Evolutionary conservation across 2,888 invertebrate species (phyloP).

Genomic region (Acrobasis consociella): DNA sequence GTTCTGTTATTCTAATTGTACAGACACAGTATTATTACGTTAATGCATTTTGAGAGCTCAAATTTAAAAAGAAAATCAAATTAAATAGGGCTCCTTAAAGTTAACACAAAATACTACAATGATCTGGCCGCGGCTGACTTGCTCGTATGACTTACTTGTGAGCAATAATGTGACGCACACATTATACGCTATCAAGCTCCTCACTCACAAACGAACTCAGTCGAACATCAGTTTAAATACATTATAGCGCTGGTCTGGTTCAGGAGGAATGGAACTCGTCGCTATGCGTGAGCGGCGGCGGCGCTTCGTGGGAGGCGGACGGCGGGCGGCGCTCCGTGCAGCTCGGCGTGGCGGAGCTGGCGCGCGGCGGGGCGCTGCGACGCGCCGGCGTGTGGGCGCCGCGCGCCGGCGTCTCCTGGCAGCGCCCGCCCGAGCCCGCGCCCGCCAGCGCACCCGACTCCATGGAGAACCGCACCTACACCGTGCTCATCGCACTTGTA

Average conservation of each 20-base stretch:
- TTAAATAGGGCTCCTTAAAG: too few relatives aligned
- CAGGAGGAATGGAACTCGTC: conserved; percentile 42
- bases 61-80: too few relatives aligned
- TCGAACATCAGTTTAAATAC: too few relatives aligned
- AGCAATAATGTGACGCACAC: too few relatives aligned
- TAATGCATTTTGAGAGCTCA: too few relatives aligned
- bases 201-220: too few relatives aligned
- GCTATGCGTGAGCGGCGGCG: conserved; percentile 38
- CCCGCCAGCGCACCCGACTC: conserved; percentile 52
- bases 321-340: conserved; percentile 50
- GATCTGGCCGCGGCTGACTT: too few relatives aligned
- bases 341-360: conserved; percentile 61
- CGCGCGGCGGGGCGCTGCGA: conserved; percentile 55
- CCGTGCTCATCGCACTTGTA: conserved; percentile 62
- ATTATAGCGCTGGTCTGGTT: neutral
- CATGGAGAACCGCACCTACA: conserved; percentile 71
- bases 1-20: too few relatives aligned
- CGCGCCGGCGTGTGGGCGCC: conserved; percentile 56
- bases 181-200: too few relatives aligned
- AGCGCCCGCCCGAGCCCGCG: conserved; percentile 43
- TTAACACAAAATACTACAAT: too few relatives aligned
- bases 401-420: conserved; percentile 52
- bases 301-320: conserved; percentile 51
- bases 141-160: too few relatives aligned
- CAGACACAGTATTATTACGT: too few relatives aligned